Conservation (phyloP, 2,797 vertebrate genomes). For the Cichlasoma orientale region DNA sequence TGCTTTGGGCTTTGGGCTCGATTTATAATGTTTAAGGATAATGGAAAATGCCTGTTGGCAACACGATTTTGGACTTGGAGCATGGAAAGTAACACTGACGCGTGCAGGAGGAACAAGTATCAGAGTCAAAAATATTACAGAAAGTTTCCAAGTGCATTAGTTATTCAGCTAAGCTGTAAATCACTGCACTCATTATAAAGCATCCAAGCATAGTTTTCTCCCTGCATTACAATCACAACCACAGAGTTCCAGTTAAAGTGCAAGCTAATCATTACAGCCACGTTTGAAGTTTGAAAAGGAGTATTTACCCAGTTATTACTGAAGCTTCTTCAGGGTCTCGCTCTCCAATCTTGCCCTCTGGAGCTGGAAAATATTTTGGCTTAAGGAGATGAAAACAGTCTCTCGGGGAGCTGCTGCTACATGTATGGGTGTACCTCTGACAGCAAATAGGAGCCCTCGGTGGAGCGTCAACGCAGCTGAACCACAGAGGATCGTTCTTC, state of each 20-base stretch:
- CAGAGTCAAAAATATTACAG: neutral
- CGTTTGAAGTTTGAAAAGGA: slow-evolving; percentile 26
- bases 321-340: slow-evolving; percentile 41
- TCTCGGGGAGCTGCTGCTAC: slow-evolving; percentile 64
- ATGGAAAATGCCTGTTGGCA: slow-evolving; percentile 69
- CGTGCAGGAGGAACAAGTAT: slow-evolving; percentile 2
- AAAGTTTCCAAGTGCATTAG: neutral
- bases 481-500: slow-evolving; percentile 66
- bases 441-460: slow-evolving; percentile 61
- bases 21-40: slow-evolving; percentile 37
- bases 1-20: slow-evolving; percentile 23
- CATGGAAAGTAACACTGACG: slow-evolving; percentile 19
- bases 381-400: slow-evolving; percentile 57
- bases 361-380: slow-evolving; percentile 72
- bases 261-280: neutral
- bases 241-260: neutral
- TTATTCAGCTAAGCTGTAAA: neutral
- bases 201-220: neutral
- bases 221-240: neutral
- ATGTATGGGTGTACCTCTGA: slow-evolving; percentile 64
- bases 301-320: slow-evolving; percentile 62
- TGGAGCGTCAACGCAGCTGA: slow-evolving; percentile 37
- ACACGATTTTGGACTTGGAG: slow-evolving; percentile 39
- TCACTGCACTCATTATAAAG: neutral
- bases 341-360: slow-evolving; percentile 50